Evolutionary conservation across 1,140 invertebrate genomes (phyloP).

Genomic region (Panagrolaimus sp.): DNA sequence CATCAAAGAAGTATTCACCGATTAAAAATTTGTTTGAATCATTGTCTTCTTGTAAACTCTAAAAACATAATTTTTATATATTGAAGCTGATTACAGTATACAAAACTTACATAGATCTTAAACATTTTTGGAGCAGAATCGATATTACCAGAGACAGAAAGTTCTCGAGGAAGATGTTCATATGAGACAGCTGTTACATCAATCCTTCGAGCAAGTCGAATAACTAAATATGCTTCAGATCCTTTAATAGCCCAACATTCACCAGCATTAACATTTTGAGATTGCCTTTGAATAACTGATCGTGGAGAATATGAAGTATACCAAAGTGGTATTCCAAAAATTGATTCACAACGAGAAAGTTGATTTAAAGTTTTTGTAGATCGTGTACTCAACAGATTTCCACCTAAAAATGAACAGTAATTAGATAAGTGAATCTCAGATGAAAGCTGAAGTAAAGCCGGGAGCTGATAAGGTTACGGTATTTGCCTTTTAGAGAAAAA

Average conservation of each 20-base stretch:
- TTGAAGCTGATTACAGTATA: conserved; percentile 2
- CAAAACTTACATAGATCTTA: conserved; percentile 71
- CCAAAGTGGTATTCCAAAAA: conserved; percentile 79
- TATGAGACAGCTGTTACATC: conserved; percentile 71
- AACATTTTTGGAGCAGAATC: conserved; percentile 87
- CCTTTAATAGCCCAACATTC: conserved; percentile 96
- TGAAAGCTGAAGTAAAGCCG: no score
- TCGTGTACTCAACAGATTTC: background rate
- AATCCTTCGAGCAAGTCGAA: conserved; percentile 58
- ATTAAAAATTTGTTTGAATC: conserved; percentile 73
- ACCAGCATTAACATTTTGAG: conserved; percentile 78
- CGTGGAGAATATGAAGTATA: conserved; percentile 79
- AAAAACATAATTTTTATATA: conserved; percentile 48
- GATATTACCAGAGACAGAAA: conserved; percentile 68
- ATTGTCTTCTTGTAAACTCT: conserved; percentile 76
- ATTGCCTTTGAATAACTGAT: conserved; percentile 73
- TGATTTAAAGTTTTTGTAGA: background rate
- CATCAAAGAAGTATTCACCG: conserved; percentile 76
- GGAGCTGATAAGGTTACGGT: no score
- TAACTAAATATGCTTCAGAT: conserved; percentile 71
- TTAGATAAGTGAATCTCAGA: no score
- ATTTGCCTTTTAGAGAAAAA: no score
- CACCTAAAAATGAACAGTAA: background rate
- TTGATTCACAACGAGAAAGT: conserved; percentile 69
- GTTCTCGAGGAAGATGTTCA: conserved; percentile 65